Conservation (phyloP, 2,797 vertebrate genomes). For the Poeciliopsis turneri region DNA sequence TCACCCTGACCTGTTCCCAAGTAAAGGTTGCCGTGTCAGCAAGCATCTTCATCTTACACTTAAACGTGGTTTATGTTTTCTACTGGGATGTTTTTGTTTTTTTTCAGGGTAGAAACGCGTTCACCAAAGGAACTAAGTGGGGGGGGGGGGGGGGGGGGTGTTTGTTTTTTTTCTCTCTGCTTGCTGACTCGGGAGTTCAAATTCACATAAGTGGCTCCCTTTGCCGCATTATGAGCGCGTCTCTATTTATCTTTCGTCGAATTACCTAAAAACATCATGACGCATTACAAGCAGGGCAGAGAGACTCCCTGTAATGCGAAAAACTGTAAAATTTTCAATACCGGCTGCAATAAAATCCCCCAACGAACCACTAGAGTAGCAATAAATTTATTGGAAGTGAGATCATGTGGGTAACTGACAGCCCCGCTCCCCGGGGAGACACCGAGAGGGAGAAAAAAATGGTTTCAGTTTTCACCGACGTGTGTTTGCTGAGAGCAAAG, state of each 20-base stretch:
- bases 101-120: neutral
- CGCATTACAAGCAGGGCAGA: constrained; percentile 14
- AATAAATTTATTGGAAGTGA: constrained; percentile 43
- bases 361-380: constrained; percentile 47
- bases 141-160: too few species aligned
- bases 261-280: constrained; percentile 43
- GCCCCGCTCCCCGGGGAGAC: neutral
- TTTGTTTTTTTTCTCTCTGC: neutral
- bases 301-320: constrained; percentile 19
- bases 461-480: neutral
- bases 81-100: too few species aligned
- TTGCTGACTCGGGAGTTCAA: neutral
- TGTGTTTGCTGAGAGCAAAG: neutral
- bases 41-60: neutral
- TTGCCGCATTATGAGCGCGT: constrained; percentile 8
- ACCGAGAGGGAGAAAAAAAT: neutral
- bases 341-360: constrained; percentile 36
- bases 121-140: neutral
- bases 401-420: neutral
- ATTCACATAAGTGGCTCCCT: neutral
- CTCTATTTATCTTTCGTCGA: neutral
- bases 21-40: constrained; percentile 3
- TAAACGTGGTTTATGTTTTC: neutral
- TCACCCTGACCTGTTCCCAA: neutral
- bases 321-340: constrained; percentile 47